Conservation (phyloP, 2,113 vertebrate species). For the Ploceus nigricollis region DNA sequence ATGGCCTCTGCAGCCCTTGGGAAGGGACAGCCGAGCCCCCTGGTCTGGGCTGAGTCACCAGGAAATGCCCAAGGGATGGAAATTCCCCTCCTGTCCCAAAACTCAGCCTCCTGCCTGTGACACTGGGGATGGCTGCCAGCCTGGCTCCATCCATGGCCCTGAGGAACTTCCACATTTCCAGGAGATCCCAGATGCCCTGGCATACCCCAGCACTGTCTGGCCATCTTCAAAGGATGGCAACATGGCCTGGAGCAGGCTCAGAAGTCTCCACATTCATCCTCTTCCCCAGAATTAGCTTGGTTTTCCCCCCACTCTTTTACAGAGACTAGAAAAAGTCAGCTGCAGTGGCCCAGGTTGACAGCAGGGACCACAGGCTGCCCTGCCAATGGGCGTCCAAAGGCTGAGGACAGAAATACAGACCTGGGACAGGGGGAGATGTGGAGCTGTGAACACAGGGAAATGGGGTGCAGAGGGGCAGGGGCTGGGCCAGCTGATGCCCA, state of each 20-base stretch:
- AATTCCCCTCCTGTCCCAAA: neutral
- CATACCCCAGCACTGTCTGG: rapidly evolving
- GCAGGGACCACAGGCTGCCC: neutral
- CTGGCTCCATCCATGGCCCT: rapidly evolving
- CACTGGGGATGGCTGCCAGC: rapidly evolving
- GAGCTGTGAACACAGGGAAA: neutral
- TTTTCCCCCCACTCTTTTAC: neutral
- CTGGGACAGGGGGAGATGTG: rapidly evolving
- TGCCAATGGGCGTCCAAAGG: neutral
- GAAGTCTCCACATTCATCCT: neutral
- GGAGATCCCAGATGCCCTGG: neutral
- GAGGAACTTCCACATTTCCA: neutral
- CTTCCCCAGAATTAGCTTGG: neutral
- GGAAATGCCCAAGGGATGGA: neutral
- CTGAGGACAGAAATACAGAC: neutral
- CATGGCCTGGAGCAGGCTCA: neutral
- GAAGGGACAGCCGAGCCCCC: neutral
- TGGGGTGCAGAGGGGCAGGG: neutral
- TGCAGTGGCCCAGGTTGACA: neutral
- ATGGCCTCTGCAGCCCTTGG: rapidly evolving
- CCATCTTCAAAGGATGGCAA: neutral
- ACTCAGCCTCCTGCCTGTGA: neutral
- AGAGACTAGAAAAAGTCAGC: neutral
- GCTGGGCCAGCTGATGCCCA: neutral
- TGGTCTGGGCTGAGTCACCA: neutral